Evolutionary conservation across 2,113 vertebrate genomes (phyloP).

Genomic region (Tricholaema leucomelas): DNA sequence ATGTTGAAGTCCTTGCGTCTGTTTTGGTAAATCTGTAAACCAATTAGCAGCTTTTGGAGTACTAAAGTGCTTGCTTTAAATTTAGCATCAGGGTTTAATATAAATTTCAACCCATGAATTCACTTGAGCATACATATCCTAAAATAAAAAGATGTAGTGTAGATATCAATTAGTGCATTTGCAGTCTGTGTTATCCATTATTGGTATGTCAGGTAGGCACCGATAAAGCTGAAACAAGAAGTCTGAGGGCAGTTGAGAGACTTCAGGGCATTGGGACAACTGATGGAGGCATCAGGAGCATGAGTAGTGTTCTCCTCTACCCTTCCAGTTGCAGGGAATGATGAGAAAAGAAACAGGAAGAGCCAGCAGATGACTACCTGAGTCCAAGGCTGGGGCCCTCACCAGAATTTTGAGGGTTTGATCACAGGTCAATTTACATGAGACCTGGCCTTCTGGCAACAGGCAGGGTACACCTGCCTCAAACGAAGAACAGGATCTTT

Average conservation of each 20-base stretch:
- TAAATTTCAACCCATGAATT: background rate
- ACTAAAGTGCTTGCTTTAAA: background rate
- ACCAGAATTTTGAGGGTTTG: background rate
- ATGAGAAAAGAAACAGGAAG: too few relatives aligned
- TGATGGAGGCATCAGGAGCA: too few relatives aligned
- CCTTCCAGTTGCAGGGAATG: too few relatives aligned
- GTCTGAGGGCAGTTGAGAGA: too few relatives aligned
- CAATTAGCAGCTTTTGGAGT: background rate
- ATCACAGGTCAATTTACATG: background rate
- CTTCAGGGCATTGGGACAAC: too few relatives aligned
- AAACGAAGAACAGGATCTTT: background rate
- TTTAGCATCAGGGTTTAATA: background rate
- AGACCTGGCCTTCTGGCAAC: background rate
- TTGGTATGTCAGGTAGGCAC: background rate
- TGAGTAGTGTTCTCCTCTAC: too few relatives aligned
- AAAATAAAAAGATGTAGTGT: background rate
- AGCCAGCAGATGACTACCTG: background rate
- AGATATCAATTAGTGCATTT: background rate
- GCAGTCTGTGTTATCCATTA: background rate
- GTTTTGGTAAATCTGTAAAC: background rate
- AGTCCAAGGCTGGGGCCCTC: background rate
- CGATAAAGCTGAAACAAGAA: background rate
- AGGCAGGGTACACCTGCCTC: background rate
- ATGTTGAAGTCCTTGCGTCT: background rate
- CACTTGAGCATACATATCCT: background rate